Percentiles rank a stretch among this genome's conserved stretches.
These are phyloP conservation scores for Budorcas taxicolor DNA, from an alignment of 2,113 vertebrate genomes.

Conservation along the genomic window DNA sequence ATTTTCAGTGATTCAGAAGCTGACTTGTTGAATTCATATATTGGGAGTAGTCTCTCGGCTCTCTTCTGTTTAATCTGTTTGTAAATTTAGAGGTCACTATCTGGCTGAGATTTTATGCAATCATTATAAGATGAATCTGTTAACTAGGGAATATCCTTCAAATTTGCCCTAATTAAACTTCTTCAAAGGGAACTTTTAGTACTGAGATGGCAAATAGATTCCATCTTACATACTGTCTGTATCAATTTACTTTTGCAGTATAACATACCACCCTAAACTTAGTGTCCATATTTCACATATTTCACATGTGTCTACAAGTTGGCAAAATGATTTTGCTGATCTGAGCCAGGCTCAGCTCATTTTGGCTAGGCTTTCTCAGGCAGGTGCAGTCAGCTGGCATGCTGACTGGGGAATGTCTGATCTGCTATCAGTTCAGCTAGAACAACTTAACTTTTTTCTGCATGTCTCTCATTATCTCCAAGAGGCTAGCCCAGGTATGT, in stretches of 20 bases:
- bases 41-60: background rate
- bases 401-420: background rate
- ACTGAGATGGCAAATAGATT: background rate
- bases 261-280: background rate
- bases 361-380: background rate
- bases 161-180: background rate
- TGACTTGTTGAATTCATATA: background rate
- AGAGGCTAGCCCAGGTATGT: background rate
- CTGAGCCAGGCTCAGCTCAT: background rate
- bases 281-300: background rate
- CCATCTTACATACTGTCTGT: background rate
- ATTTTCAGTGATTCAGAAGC: background rate
- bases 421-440: background rate
- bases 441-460: background rate
- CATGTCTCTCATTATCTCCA: background rate
- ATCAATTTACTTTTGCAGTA: background rate
- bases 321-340: background rate
- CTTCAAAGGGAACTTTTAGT: background rate
- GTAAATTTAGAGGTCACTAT: background rate
- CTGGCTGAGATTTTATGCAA: background rate
- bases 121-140: background rate
- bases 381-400: background rate
- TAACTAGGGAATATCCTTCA: background rate
- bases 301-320: background rate
- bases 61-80: background rate